Base-by-base conservation (phyloP, 2,797 vertebrate genomes). In the Gallinago solitaria region DNA sequence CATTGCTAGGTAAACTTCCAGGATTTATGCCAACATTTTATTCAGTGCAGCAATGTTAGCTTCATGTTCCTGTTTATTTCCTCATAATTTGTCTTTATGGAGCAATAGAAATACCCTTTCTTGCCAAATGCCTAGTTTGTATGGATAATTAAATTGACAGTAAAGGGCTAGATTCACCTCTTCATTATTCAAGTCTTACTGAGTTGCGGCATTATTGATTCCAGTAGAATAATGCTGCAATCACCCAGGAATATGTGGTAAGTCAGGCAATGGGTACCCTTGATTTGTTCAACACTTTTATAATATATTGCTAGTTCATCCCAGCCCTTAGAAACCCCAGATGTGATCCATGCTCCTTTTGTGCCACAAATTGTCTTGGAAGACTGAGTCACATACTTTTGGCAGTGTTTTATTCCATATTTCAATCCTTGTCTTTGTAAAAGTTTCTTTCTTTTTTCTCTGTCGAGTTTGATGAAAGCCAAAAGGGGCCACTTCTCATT, bases 61-160 rank as follows among this genome's bases (percentile, higher is more conserved):
- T 93, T 82, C 83, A 17, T 63, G 75, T 75, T 91, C 81, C 79
- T 82, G 65, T 94, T 94, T 87, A 96, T 95, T 87, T 88, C 50
- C 61, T 74, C 86, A 83, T 93, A 92, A 96, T 94, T 95, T 89
- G 57, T 89, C 86, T 92, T 95, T 94, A 93, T 83, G 90, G 71
- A 95, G 57, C 86, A 81, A 67, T 56, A 87, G 81, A 94, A 92
- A 90, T 81, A 83, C 60, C 90, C n/a, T 95, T 69, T 87, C 90
- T 92, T 92, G 94, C 83, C 92, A 95, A 96, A 81, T 69, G 47
- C 88, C 75, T 95, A 4, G 6, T 93, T 95, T 69, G 65, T 83
- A 48, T 94, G 90, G 94, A 93, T 92, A 96, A 96, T 93, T 95
- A 91, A 94, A 90, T 87, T 83, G 93, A 93, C 81, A 78, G 75